Conservation (phyloP, 2,888 invertebrate genomes). For the Xiphydria camelus region DNA sequence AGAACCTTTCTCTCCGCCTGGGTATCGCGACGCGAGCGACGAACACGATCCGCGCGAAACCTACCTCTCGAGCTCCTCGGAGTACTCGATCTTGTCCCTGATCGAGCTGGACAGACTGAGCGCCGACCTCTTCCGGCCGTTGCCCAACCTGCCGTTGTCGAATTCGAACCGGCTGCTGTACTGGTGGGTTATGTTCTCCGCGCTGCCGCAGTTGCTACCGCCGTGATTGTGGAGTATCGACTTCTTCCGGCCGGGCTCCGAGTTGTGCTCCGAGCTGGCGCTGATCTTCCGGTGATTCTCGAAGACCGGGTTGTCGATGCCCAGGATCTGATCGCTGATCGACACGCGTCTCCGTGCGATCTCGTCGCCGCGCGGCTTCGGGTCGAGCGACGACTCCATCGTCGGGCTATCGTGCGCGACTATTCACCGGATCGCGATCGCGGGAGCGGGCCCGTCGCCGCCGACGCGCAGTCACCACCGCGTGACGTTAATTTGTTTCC, state of each 20-base stretch:
- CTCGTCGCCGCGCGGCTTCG: neutral
- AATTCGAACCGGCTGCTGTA: constrained; percentile 50
- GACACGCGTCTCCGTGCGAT: constrained; percentile 53
- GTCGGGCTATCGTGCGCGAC: constrained; percentile 12
- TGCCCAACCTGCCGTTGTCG: constrained; percentile 41
- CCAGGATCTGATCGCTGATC: constrained; percentile 51
- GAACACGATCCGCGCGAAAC: no score
- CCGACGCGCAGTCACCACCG: neutral
- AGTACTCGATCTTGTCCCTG: constrained; percentile 54
- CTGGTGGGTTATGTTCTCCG: constrained; percentile 50
- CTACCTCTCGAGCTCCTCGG: constrained; percentile 51
- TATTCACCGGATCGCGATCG: constrained; percentile 18
- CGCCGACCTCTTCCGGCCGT: constrained; percentile 48
- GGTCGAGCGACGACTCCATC: constrained; percentile 19
- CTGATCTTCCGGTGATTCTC: constrained; percentile 48
- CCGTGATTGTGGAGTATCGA: constrained; percentile 49
- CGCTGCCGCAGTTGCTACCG: constrained; percentile 44
- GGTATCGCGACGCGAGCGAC: no score
- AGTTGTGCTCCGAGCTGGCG: constrained; percentile 44
- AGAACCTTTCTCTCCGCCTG: no score
- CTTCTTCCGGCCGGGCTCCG: constrained; percentile 43
- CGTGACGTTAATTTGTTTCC: no score
- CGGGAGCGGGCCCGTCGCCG: neutral
- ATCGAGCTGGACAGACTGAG: constrained; percentile 54
- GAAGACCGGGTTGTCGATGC: constrained; percentile 50